Conservation (phyloP, 2,797 vertebrate species). For the Paratrypauchen microcephalus region DNA sequence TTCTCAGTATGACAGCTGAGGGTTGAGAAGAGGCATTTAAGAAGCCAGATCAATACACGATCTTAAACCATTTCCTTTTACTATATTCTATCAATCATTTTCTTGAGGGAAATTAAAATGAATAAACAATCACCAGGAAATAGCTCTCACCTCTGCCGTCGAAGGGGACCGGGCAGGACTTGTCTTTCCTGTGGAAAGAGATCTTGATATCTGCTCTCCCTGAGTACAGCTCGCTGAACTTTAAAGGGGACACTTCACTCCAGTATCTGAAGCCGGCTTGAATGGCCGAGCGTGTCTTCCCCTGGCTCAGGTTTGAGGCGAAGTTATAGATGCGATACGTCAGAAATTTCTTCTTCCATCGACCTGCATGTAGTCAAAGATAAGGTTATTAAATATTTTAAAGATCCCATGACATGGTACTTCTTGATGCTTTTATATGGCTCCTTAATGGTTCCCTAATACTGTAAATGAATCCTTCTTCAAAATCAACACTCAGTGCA, state of each 20-base stretch:
- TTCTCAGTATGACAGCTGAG: background rate
- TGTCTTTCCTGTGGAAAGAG: slow-evolving; percentile 79
- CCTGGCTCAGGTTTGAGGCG: slow-evolving; percentile 69
- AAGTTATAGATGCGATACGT: slow-evolving; percentile 82
- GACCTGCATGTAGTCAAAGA: slow-evolving; percentile 58
- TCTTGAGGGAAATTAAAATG: too few relatives aligned
- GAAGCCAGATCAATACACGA: background rate
- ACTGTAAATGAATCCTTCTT: too few relatives aligned
- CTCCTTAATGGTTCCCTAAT: too few relatives aligned
- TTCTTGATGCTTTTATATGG: too few relatives aligned
- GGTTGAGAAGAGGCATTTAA: background rate
- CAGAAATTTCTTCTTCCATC: slow-evolving; percentile 82
- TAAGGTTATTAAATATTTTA: too few relatives aligned
- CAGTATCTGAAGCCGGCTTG: slow-evolving; percentile 82
- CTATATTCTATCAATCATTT: too few relatives aligned
- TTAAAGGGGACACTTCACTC: slow-evolving; percentile 78
- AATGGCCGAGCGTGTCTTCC: slow-evolving; percentile 73
- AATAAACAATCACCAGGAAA: background rate
- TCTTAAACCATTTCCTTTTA: background rate
- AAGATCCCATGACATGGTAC: too few relatives aligned
- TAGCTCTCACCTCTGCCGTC: slow-evolving; percentile 81
- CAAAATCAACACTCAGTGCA: too few relatives aligned
- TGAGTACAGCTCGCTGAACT: slow-evolving; percentile 74
- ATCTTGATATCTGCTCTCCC: slow-evolving; percentile 83
- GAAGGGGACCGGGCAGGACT: slow-evolving; percentile 76